phyloP scores from a whole-genome alignment of 2,113 vertebrate genomes.

The Catagonus wagneri region DNA sequence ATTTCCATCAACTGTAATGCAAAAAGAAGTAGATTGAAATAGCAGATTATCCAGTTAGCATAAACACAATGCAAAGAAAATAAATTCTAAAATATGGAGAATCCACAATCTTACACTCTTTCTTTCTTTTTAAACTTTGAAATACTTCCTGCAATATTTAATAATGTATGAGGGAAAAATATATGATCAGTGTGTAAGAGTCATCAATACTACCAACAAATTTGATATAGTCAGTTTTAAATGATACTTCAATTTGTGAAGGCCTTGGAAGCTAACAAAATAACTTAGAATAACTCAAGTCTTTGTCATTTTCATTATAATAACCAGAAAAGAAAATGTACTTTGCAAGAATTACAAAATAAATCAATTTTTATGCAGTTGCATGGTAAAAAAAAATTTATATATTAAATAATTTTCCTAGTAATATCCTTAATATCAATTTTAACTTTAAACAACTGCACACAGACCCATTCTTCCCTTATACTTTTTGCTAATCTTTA shows the following conservation, averaged over 20 bases:
- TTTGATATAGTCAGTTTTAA: conserved; percentile 6
- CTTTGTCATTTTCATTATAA: conserved; percentile 2
- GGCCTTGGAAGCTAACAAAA: conserved; percentile 9
- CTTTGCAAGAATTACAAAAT: conserved; percentile 49
- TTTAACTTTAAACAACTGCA: conserved; percentile 30
- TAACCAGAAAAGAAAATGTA: neutral
- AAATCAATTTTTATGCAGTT: neutral
- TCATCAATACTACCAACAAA: neutral
- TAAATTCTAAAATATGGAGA: neutral
- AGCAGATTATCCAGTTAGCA: neutral
- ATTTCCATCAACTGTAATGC: conserved; percentile 94
- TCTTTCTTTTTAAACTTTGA: conserved; percentile 1
- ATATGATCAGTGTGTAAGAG: neutral
- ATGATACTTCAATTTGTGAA: conserved; percentile 44
- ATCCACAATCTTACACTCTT: neutral
- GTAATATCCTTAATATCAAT: neutral
- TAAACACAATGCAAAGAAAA: conserved; percentile 43
- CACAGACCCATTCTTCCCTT: neutral
- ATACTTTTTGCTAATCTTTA: conserved; percentile 8
- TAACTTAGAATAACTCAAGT: conserved; percentile 44
- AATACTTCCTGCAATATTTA: conserved; percentile 38
- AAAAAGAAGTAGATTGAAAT: conserved; percentile 61
- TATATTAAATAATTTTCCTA: neutral
- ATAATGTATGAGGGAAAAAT: neutral
- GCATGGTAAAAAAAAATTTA: neutral